Base-by-base conservation (phyloP, 1,140 invertebrate genomes). In the Aethina tumida region DNA sequence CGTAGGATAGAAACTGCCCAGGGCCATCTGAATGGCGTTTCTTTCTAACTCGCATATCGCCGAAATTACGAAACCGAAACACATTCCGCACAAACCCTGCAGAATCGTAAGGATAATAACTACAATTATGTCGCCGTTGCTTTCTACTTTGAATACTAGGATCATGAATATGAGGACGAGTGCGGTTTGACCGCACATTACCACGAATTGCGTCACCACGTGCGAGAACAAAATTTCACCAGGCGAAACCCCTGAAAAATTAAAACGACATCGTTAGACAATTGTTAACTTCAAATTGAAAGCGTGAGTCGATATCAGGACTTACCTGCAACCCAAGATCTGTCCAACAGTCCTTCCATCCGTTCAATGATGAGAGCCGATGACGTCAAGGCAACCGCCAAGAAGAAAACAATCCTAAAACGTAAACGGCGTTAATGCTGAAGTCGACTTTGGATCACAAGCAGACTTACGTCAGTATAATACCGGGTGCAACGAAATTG, bases 1-100 rank as follows among this genome's bases (percentile, higher is more conserved):
- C 22, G 88, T 92, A 3, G 92, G 92, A 64, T 96, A 94, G 65
- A 97, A 95, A 42, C 87, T 91, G 28, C 92, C 92, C 7, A 97
- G 69, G 3, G 92, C 87, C 35, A 95, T 61, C 63, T 96, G 91
- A 49, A 95, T 95, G 9, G 92, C 92, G 59, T 92, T 92, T 41
- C 86, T 77, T 66, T 97, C 91, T 42, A 91, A 74, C 54, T 92
- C 85, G 63, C 88, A 92, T 17, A 92, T 74, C 6, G 87, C 83
- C 4, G 90, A 95, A 49, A 94, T 93, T n/a, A 95, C 81, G 62
- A 96, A 84, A 31, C 84, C 84, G 60, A 92, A 92, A 55, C 84
- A 85, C 92, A 96, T 96, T 50, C 92, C 93, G 59, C 89, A 93
- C 6, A 92, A 70, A 63, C 88, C 91, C 62, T 85, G 81, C 37